Evolutionary conservation across 2,888 invertebrate genomes (phyloP), one percentile per base, ranked within the genome.

Genomic region (Diogma glabrata): DNA sequence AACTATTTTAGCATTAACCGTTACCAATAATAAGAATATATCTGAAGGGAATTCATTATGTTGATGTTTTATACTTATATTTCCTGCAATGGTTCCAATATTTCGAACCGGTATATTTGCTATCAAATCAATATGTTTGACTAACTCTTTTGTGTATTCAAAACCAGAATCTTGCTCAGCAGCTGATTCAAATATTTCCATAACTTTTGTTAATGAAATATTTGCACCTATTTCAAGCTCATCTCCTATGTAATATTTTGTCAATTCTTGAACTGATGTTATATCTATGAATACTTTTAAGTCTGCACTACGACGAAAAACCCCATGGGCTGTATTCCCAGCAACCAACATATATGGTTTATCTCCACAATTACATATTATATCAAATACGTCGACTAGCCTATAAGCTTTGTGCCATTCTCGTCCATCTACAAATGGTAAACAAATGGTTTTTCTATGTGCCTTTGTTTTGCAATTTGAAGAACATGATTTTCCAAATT

Each of bases 71-170:
- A 76, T 66, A 64, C 74, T 72, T 46, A 77, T 58, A 57, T 77
- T 77, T 8, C 77, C 77, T 45, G 74, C 76, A 56, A 77, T 61
- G 3, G 71, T 71, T 38, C 72, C 76, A 20, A 84, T 83, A 67
- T 87, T 87, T 66, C 86, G 71, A 2, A 87, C 80, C 36, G 84
- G 81, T 47, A 82, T 75, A 65, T 80, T 82, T 1, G 86, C 87
- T 12, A 87, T 78, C 48, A 84, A 65, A 61, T 82, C 80, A 61
- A 86, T 72, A 58, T 87, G 85, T 40, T 78, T 71, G 36, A 75
- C 75, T 54, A 86, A 68, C 51, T 74, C 71, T 52, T 71, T 71
- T 49, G 82, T 67, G 64, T 86, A 83, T 3, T 69, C 67, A 60
- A 81, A 85, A 63, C 63, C 56, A 71, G 69, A 9, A 4, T 50